Evolutionary conservation across 2,113 vertebrate species (phyloP).

Genomic region (Maccullochella peelii): DNA sequence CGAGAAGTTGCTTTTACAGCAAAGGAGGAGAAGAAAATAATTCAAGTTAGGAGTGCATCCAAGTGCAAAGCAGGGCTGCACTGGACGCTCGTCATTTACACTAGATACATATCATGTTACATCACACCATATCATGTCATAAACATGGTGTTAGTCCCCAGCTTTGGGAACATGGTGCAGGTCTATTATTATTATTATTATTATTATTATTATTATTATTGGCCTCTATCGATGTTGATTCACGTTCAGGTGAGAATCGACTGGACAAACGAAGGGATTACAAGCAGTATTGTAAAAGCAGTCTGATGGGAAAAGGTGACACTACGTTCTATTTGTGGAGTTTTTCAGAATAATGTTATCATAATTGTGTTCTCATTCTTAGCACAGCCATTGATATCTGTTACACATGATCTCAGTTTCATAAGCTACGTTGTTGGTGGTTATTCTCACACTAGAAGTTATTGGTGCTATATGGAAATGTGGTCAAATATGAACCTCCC

Average conservation of each 20-base stretch:
- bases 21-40: not conserved
- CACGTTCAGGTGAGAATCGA: conserved; percentile 32
- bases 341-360: conserved; percentile 18
- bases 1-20: not conserved
- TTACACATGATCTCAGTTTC: conserved; percentile 55
- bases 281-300: conserved; percentile 53
- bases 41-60: not conserved
- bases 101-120: conserved; percentile 61
- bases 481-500: conserved; percentile 9
- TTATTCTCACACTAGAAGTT: conserved; percentile 20
- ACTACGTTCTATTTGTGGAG: conserved; percentile 16
- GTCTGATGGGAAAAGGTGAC: conserved; percentile 1
- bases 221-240: conserved; percentile 1
- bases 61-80: conserved; percentile 1
- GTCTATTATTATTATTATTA: conserved; percentile 3
- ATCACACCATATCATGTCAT: conserved; percentile 28
- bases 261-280: conserved; percentile 46
- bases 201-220: not conserved
- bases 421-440: conserved; percentile 70
- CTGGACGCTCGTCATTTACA: conserved; percentile 17
- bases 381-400: conserved; percentile 18
- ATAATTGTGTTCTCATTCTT: not conserved
- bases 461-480: conserved; percentile 36
- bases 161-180: conserved; percentile 19
- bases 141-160: not conserved